Percentiles rank a stretch among this genome's conserved stretches.
Evolutionary conservation across 2,113 vertebrate genomes (phyloP).

Genomic region (Callipepla californica): DNA sequence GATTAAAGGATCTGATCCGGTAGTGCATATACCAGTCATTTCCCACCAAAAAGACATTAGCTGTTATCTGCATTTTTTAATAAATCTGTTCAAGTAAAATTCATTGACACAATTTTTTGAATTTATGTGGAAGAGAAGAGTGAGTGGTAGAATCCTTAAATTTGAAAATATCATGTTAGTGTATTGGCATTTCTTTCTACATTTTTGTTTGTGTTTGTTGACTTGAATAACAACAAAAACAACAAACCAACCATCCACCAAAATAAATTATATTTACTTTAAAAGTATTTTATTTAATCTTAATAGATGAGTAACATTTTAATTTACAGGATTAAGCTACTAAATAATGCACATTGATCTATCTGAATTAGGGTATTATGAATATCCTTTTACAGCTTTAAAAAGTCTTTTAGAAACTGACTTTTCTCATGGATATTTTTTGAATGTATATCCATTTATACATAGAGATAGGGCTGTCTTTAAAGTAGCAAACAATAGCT

Average conservation of each 20-base stretch:
- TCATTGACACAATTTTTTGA: not conserved
- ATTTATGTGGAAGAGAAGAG: not conserved
- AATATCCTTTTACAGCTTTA: not conserved
- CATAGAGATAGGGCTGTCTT: not conserved
- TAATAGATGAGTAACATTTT: not conserved
- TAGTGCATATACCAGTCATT: not conserved
- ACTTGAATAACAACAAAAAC: not conserved
- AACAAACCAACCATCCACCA: not conserved
- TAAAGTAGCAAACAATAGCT: not conserved
- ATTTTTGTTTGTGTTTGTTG: not conserved
- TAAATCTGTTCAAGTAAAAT: not conserved
- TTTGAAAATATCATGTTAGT: not conserved
- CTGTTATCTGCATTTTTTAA: not conserved
- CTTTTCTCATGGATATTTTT: not conserved
- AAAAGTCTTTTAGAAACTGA: not conserved
- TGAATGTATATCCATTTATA: not conserved
- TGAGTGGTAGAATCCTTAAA: not conserved
- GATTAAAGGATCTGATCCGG: constrained; percentile 48
- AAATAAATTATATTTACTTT: not conserved
- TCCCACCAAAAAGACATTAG: constrained; percentile 4
- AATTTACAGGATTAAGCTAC: not conserved
- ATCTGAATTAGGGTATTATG: not conserved
- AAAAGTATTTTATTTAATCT: not conserved
- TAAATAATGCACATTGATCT: not conserved
- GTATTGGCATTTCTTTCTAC: not conserved